Percentiles rank a stretch among this genome's conserved stretches.
phyloP scores from a whole-genome alignment of 2,888 invertebrate species.

The Macaria notata region DNA sequence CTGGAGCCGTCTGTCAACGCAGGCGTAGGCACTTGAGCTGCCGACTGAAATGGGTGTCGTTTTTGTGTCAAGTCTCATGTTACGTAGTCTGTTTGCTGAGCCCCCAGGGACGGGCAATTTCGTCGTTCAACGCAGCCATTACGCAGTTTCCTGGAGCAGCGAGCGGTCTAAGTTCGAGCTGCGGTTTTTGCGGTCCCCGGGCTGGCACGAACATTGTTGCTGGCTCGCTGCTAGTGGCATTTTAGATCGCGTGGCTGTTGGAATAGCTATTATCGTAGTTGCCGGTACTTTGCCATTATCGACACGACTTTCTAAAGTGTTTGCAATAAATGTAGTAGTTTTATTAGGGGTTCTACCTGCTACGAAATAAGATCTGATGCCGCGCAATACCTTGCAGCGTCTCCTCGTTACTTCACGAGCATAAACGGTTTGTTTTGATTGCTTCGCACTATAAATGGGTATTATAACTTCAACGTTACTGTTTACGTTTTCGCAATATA shows the following conservation, averaged over 20 bases:
- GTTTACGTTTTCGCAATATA: conserved; percentile 51
- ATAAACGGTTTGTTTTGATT: conserved; percentile 29
- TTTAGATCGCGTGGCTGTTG: not conserved
- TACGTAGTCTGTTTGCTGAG: conserved; percentile 42
- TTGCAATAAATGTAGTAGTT: not conserved
- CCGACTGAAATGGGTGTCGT: conserved; percentile 64
- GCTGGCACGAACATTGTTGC: conserved; percentile 45
- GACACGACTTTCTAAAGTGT: conserved; percentile 8
- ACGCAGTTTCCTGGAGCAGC: conserved; percentile 42
- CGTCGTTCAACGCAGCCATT: conserved; percentile 45
- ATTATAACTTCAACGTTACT: conserved; percentile 26
- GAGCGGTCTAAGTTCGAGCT: conserved; percentile 40
- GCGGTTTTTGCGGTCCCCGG: conserved; percentile 49
- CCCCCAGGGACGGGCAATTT: conserved; percentile 44
- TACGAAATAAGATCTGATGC: not conserved
- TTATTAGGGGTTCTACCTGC: not conserved
- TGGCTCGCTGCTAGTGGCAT: not conserved
- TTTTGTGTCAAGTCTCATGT: conserved; percentile 54
- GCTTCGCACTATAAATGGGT: conserved; percentile 28
- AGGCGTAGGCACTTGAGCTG: conserved; percentile 47
- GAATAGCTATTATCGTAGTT: not conserved
- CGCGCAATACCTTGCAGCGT: not conserved
- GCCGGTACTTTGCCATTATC: conserved; percentile 9
- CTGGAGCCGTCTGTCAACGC: conserved; percentile 48
- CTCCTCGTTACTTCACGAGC: conserved; percentile 11